Conservation (phyloP, 2,113 vertebrate genomes). For the Vidua chalybeata region DNA sequence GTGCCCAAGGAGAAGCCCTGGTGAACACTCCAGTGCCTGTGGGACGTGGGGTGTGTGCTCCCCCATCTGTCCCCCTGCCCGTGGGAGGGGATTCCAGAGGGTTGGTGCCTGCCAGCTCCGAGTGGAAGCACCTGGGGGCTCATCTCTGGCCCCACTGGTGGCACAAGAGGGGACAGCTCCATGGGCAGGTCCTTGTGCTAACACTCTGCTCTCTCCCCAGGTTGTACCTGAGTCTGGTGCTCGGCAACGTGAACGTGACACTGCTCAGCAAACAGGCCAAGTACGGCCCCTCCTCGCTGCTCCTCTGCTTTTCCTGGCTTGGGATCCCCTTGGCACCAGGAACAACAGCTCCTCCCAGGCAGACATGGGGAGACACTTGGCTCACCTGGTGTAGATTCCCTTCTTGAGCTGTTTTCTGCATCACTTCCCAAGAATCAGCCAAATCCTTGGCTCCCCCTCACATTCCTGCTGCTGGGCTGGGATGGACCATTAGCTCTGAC, state of each 20-base stretch:
- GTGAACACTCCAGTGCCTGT: neutral
- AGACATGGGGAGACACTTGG: neutral
- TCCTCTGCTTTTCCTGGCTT: neutral
- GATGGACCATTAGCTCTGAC: neutral
- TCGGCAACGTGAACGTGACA: conserved; percentile 93
- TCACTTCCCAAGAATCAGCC: neutral
- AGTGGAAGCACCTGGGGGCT: neutral
- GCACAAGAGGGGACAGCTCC: neutral
- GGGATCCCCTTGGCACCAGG: neutral
- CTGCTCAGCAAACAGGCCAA: conserved; percentile 94
- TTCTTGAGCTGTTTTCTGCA: neutral
- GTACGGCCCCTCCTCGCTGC: conserved; percentile 58
- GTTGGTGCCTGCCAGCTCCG: neutral
- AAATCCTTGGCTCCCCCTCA: neutral
- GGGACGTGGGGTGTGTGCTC: neutral
- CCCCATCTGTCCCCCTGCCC: neutral
- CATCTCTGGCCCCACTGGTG: neutral
- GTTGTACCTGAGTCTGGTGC: conserved; percentile 91
- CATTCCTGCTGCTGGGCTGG: accelerated
- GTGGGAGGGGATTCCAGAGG: neutral
- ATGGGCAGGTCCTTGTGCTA: neutral
- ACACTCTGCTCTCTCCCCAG: conserved; percentile 64
- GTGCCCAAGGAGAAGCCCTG: accelerated
- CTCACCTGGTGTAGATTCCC: neutral
- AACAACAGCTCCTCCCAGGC: accelerated